Evolutionary conservation across 1,140 invertebrate genomes (phyloP), one percentile per base, ranked within the genome.

Genomic region (Drosophila parvula): DNA sequence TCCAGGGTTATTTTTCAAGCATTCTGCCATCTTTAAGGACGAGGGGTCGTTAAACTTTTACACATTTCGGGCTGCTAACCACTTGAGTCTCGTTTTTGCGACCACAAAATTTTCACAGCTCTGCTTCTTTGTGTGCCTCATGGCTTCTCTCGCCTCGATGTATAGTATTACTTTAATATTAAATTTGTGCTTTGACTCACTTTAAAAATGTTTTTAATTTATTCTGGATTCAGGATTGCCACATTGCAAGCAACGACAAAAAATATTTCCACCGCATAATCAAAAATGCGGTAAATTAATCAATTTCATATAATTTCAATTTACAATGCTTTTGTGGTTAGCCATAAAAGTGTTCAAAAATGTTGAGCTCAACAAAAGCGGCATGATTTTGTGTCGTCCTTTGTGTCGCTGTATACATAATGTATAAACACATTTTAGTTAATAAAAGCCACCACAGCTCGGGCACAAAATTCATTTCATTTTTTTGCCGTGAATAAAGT

Each of bases 261-360:
- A 50, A 61, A 38, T 60, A 53, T 64, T 79, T 62, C 32, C 43
- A 60, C 67, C 71, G 61, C 74, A 81, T 85, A 79, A 84, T 74
- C 78, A 85, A 74, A 83, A 76, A 85, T 74, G 63, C 56, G 51
- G 61, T 41, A 81, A 62, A 81, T 85, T 81, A 81, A 78, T 78
- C 80, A 78, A 85, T 78, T 78, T 64, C 63, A 16, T 14, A 44
- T 57, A 57, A 69, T 65, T 69, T 69, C 61, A 69, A 69, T 69
- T 69, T 69, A 67, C 61, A 69, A 50, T 28, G 65, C 45, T 44
- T 28, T 65, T 69, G 61, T 50, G 50, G 65, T 58, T 43, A 8
- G 16, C 65, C 44, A 67, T 79, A 83, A 79, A 67, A 63, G 63
- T 60, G 36, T 83, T 65, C 47, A 65, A 43, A 38, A 58, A 47